phyloP scores from a whole-genome alignment of 2,888 invertebrate genomes.

The Scaptomyza caliginosa region DNA sequence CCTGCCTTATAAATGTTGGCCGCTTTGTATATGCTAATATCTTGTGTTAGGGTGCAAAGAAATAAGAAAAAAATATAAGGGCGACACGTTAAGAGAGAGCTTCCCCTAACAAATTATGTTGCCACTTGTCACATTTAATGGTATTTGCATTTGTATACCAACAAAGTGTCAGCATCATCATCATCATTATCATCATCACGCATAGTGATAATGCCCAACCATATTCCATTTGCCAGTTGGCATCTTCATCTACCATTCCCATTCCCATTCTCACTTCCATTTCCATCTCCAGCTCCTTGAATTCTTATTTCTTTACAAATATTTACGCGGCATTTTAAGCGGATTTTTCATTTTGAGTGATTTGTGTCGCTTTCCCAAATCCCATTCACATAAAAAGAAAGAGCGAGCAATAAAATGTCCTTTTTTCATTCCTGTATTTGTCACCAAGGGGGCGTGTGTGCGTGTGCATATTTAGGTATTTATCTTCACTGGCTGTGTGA shows the following conservation, averaged over 20 bases:
- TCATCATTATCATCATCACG: slow-evolving; percentile 68
- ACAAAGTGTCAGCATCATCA: slow-evolving; percentile 72
- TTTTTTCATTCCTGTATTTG: slow-evolving; percentile 13
- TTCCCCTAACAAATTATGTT: slow-evolving; percentile 80
- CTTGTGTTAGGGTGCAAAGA: slow-evolving; percentile 23
- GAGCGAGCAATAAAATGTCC: slow-evolving; percentile 48
- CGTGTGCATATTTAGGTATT: slow-evolving; percentile 28
- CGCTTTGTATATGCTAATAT: slow-evolving; percentile 81
- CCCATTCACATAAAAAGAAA: slow-evolving; percentile 55
- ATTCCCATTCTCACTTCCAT: neutral
- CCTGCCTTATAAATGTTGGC: slow-evolving; percentile 51
- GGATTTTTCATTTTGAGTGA: slow-evolving; percentile 79
- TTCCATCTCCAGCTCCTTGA: slow-evolving; percentile 27
- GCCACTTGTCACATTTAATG: slow-evolving; percentile 81
- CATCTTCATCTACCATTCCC: slow-evolving; percentile 3
- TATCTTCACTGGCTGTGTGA: slow-evolving; percentile 55
- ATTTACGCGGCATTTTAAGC: slow-evolving; percentile 78
- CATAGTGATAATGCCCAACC: slow-evolving; percentile 45
- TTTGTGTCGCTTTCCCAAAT: slow-evolving; percentile 72
- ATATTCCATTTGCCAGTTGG: slow-evolving; percentile 3
- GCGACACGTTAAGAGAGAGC: slow-evolving; percentile 26
- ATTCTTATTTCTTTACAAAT: slow-evolving; percentile 71
- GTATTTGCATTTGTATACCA: slow-evolving; percentile 80
- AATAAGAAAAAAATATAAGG: slow-evolving; percentile 17
- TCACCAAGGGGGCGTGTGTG: slow-evolving; percentile 6